These are phyloP conservation scores for Hymenochirus boettgeri DNA, from an alignment of 2,113 vertebrate species.

Conservation along the genomic window DNA sequence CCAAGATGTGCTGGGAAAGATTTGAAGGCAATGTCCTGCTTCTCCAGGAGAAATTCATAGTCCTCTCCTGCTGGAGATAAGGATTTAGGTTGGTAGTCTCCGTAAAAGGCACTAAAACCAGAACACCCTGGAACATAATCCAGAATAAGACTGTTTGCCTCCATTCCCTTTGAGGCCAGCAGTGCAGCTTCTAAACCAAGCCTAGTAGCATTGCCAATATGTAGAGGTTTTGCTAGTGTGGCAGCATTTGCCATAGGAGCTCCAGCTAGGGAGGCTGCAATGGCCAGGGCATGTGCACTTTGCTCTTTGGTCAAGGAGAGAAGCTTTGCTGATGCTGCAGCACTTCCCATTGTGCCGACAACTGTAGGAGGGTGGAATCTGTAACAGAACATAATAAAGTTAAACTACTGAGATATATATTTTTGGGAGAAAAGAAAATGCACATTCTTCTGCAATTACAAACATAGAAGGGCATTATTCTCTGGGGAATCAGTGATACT, in stretches of 20 bases:
- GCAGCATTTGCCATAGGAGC: slow-evolving; percentile 87
- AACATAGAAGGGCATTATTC: too few relatives aligned
- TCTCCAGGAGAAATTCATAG: slow-evolving; percentile 71
- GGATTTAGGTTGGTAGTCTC: slow-evolving; percentile 65
- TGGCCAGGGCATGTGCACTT: slow-evolving; percentile 73
- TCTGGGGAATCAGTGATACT: too few relatives aligned
- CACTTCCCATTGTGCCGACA: slow-evolving; percentile 81
- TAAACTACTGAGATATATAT: too few relatives aligned
- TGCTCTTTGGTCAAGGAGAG: slow-evolving; percentile 61
- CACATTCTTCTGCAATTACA: too few relatives aligned
- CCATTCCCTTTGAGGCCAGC: slow-evolving; percentile 73
- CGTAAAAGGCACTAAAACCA: slow-evolving; percentile 78
- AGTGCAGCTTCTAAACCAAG: slow-evolving; percentile 79
- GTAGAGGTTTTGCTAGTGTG: slow-evolving; percentile 80
- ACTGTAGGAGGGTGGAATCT: slow-evolving; percentile 86
- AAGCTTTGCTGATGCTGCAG: slow-evolving; percentile 72
- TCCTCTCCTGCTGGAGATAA: slow-evolving; percentile 47
- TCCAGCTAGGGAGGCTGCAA: slow-evolving; percentile 76
- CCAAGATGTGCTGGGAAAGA: slow-evolving; percentile 81
- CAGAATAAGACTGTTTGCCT: slow-evolving; percentile 70
- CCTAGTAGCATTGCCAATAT: slow-evolving; percentile 76
- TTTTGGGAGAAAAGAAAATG: too few relatives aligned
- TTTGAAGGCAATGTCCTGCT: slow-evolving; percentile 84
- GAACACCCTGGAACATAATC: slow-evolving; percentile 73
- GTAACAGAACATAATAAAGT: background rate